Percentiles rank a stretch among this genome's conserved stretches.
These are phyloP conservation scores for Sphaerophoria taeniata DNA, from an alignment of 2,888 invertebrate species.

Conservation along the genomic window DNA sequence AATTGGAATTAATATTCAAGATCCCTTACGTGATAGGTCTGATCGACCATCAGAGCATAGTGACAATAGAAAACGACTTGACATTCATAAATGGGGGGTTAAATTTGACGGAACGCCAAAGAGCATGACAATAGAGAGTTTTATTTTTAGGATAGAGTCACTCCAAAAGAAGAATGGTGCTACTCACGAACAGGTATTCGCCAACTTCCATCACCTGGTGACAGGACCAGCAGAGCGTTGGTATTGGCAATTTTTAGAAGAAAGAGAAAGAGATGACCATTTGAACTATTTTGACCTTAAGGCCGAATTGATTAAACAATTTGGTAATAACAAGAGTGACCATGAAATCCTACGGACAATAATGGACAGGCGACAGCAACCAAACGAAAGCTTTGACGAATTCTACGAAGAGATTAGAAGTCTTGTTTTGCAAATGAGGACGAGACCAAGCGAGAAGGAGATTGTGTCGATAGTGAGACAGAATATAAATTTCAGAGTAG, in stretches of 20 bases:
- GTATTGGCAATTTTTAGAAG: not conserved
- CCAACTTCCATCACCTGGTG: not conserved
- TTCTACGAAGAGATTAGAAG: not conserved
- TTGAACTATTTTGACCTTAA: not conserved
- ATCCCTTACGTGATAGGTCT: too few relatives aligned
- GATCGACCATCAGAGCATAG: too few relatives aligned
- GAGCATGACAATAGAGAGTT: not conserved
- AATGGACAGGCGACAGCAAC: not conserved
- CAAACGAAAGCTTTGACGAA: not conserved
- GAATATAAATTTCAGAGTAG: not conserved
- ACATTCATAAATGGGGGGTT: not conserved
- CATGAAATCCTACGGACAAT: not conserved
- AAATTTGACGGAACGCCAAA: not conserved
- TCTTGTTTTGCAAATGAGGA: not conserved
- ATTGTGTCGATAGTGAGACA: not conserved
- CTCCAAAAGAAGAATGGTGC: not conserved
- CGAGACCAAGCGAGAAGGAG: not conserved
- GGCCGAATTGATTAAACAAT: not conserved
- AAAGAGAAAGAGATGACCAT: not conserved
- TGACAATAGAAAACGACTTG: not conserved
- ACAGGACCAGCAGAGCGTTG: not conserved
- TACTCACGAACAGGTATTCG: not conserved
- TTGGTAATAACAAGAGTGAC: not conserved
- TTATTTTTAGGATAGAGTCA: not conserved
- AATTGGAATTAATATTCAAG: too few relatives aligned